Base-by-base conservation (phyloP, 2,888 invertebrate species). In the Idaea biselata region DNA sequence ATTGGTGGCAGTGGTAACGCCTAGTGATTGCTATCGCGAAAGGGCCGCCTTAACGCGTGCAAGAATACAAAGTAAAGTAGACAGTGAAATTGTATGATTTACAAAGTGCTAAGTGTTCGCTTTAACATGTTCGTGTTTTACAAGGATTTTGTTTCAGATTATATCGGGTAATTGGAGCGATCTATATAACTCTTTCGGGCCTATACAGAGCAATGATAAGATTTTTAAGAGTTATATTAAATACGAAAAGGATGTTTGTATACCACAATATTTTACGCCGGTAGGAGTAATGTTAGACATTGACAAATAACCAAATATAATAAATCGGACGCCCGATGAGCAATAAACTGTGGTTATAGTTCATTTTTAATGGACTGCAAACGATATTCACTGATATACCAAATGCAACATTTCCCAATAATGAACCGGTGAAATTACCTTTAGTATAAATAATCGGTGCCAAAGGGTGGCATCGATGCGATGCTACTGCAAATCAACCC, bases 361-460 rank as follows among this genome's bases (percentile, higher is more conserved):
- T 81, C 75, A 82, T 81, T 88, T 87, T 88, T 88, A 89, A 90
- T 89, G 88, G 88, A 85, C 89, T 90, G 90, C 83, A 88, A 89
- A 89, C 84, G 85, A 86, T 86, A 84, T 80, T 79, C 77, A 75
- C 79, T 84, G 86, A 88, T 87, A 87, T 88, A 85, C 86, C 86
- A 87, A 91, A 91, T 89, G 91, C 87, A 84, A 86, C 88, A 88
- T 89, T 91, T 85, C 83, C 89, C 91, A 88, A 89, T 91, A 92
- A 92, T 92, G 88, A 91, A 90, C 92, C 84, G 76, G 83, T 83
- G 76, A 89, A 89, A 92, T 91, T 91, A 92, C 89, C 89, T 90
- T 86, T 88, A 88, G 86, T 89, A 88, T 92, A 92, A 91, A 92
- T 90, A 91, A 92, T 89, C 89, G 88, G 80, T 84, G 87, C 86